Conservation (phyloP, 2,888 invertebrate species). For the Plutella xylostella region DNA sequence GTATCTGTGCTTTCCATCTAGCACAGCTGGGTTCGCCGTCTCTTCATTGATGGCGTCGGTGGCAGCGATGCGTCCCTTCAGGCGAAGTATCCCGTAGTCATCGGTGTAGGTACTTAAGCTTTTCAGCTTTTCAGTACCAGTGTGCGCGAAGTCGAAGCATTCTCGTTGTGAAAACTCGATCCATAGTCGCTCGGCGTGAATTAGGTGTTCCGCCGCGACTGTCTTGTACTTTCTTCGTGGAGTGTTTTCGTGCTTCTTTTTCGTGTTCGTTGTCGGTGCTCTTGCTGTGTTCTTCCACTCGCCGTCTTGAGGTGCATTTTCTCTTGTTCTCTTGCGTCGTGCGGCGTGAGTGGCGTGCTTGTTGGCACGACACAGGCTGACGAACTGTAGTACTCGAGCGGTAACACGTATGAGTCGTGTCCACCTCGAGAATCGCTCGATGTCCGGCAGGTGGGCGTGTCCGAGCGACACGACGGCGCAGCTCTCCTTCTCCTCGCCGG, state of each 20-base stretch:
- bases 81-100: constrained; percentile 13
- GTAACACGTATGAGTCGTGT: constrained; percentile 9
- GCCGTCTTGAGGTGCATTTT: background rate
- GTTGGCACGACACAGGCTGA: constrained; percentile 3
- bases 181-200: background rate
- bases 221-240: background rate
- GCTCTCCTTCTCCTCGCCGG: background rate
- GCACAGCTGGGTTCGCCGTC: constrained; percentile 13
- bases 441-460: constrained; percentile 9
- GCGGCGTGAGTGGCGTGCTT: background rate
- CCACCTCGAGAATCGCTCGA: constrained; percentile 13
- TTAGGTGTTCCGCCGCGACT: background rate
- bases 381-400: constrained; percentile 4
- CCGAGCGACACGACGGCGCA: background rate
- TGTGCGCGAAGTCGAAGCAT: background rate
- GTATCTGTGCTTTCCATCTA: constrained; percentile 7
- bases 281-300: background rate
- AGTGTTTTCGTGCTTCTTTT: no score
- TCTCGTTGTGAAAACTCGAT: background rate
- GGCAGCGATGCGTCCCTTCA: constrained; percentile 15
- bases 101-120: constrained; percentile 5
- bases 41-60: constrained; percentile 6
- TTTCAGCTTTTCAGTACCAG: background rate
- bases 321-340: background rate
- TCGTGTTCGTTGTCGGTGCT: background rate